A percentile compares a stretch with the other conserved stretches of the same genome.
These are phyloP conservation scores for Microctenopoma lineatum DNA, from an alignment of 2,797 vertebrate species.

Conservation along the genomic window DNA sequence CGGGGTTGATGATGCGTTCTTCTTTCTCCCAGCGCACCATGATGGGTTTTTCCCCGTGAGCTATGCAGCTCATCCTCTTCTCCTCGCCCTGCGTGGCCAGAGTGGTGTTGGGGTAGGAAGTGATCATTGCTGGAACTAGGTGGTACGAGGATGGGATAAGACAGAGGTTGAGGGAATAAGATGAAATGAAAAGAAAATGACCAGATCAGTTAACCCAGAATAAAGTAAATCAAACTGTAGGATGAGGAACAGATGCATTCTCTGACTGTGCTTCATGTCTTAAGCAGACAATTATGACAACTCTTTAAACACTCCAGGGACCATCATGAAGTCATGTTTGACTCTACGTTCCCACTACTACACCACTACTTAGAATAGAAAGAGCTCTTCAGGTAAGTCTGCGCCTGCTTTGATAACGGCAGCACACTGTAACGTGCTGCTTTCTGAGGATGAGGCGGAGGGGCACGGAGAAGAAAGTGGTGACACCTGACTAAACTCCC, in stretches of 20 bases:
- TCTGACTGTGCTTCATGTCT: slow-evolving; percentile 28
- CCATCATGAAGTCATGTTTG: slow-evolving; percentile 45
- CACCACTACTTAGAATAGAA: slow-evolving; percentile 52
- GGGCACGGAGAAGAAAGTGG: slow-evolving; percentile 64
- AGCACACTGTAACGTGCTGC: slow-evolving; percentile 52
- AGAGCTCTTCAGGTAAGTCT: slow-evolving; percentile 66
- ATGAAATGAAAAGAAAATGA: background rate
- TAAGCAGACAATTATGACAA: slow-evolving; percentile 54
- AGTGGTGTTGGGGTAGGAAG: slow-evolving; percentile 97
- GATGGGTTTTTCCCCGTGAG: slow-evolving; percentile 97
- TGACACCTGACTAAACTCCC: slow-evolving; percentile 80
- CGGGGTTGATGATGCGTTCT: slow-evolving; percentile 97
- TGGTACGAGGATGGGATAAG: background rate
- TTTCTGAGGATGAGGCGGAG: slow-evolving; percentile 58
- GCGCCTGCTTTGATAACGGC: slow-evolving; percentile 68
- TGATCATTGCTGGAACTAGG: slow-evolving; percentile 98
- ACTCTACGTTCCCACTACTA: slow-evolving; percentile 51
- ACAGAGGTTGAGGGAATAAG: background rate
- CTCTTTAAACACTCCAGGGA: slow-evolving; percentile 55
- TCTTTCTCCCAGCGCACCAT: slow-evolving; percentile 99
- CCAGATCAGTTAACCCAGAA: background rate
- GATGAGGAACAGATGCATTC: slow-evolving; percentile 3
- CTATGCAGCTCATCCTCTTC: slow-evolving; percentile 96
- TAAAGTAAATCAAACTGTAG: slow-evolving; percentile 5
- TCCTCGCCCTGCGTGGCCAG: slow-evolving; percentile 97